phyloP scores from a whole-genome alignment of 2,888 invertebrate genomes.

The Tineola bisselliella region DNA sequence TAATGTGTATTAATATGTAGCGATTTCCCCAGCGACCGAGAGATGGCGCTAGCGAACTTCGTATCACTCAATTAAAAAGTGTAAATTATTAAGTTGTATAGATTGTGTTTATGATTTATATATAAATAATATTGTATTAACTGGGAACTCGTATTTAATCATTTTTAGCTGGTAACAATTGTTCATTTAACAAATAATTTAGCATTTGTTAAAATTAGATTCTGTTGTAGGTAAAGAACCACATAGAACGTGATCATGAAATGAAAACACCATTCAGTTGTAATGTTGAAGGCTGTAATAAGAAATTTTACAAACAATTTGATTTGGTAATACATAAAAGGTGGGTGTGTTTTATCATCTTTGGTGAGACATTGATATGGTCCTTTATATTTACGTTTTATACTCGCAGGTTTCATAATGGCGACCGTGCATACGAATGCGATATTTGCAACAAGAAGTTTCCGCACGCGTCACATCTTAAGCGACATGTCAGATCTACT shows the following conservation, averaged over 20 bases:
- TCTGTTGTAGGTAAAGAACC: slow-evolving; percentile 35
- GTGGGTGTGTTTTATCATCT: slow-evolving; percentile 23
- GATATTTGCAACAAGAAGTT: slow-evolving; percentile 34
- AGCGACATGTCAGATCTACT: slow-evolving; percentile 31
- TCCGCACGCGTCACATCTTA: slow-evolving; percentile 38
- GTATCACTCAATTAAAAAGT: too few species aligned
- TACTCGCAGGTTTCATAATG: slow-evolving; percentile 41
- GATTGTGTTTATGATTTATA: too few species aligned
- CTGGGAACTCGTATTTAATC: too few species aligned
- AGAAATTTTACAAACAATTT: slow-evolving; percentile 43
- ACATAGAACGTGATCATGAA: slow-evolving; percentile 46
- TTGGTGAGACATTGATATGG: too few species aligned
- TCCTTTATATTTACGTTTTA: too few species aligned
- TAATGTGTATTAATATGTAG: too few species aligned
- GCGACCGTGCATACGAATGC: slow-evolving; percentile 43
- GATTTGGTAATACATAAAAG: slow-evolving; percentile 44
- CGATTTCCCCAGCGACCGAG: too few species aligned
- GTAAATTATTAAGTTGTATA: too few species aligned
- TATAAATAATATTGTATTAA: too few species aligned
- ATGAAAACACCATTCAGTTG: slow-evolving; percentile 32
- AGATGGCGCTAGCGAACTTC: too few species aligned
- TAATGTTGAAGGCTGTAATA: slow-evolving; percentile 32
- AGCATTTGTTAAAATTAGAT: slow-evolving; percentile 11
- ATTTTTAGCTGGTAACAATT: too few species aligned
- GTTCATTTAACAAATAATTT: too few species aligned